Base-by-base conservation (phyloP, 2,113 vertebrate species). In the Phoenicopterus ruber region DNA sequence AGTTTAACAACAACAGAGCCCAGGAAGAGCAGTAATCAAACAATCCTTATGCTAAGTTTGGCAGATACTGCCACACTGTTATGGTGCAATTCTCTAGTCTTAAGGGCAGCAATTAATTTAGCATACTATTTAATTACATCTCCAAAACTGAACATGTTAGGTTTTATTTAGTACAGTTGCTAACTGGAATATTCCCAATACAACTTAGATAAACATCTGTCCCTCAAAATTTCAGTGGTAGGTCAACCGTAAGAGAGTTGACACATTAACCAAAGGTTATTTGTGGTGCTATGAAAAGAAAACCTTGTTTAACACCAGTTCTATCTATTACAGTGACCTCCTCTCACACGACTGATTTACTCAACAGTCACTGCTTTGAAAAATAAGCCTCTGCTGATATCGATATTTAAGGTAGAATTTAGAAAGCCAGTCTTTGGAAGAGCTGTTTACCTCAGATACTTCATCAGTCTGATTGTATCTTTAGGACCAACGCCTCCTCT, bases 271-370 rank as follows among this genome's bases (percentile, higher is more conserved):
- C 86, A 93, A 87, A 95, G 66, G 62, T 72, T 67, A 65, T 15
- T 58, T 87, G 58, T 89, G 83, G 95, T 97, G 93, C 97, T 96
- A 87, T 57, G 59, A 77, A 69, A 69, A 58, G 38, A 17, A 79
- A 74, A 42, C 58, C 61, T 47, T 84, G 28, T 65, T 92, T 83
- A 67, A 57, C 67, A 42, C 42, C 25, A 38, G 34, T 71, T 83
- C 34, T 65, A 1, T 83, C 34, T 65, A 1, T 57, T 55, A 61
- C 78, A 78, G 88, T 46, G 77, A 71, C 76, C 34, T 84, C 55
- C 17, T 78, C 29, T 81, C 55, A 22, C 36, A 9, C 29, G 36
- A 38, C 32, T 36, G 17, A 57, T 73, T 24, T 29, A 67, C 19
- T 82, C 31, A 49, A 7, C 42, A 82, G 84, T 69, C 74, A 90